A percentile compares a stretch with the other conserved stretches of the same genome.
These are phyloP conservation scores for Hyposmocoma kahamanoa DNA, from an alignment of 1,140 invertebrate species.

Conservation along the genomic window DNA sequence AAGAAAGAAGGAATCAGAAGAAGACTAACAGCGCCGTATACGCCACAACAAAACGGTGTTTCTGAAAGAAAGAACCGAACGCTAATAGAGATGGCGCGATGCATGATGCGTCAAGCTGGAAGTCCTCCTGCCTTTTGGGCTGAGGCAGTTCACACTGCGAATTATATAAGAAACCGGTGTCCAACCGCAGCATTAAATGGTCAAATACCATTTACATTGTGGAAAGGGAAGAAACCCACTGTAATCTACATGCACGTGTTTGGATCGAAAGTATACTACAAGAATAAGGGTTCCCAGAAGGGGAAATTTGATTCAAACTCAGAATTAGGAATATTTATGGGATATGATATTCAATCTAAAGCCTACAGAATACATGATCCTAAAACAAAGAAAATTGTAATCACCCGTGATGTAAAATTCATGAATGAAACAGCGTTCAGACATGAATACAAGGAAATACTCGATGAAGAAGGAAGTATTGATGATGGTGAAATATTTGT, in stretches of 20 bases:
- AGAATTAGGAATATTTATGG: conserved; percentile 5
- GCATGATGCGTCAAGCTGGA: neutral
- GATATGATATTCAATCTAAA: conserved; percentile 10
- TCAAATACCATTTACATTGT: conserved; percentile 28
- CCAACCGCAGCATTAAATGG: conserved; percentile 12
- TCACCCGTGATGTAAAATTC: conserved; percentile 18
- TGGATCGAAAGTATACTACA: conserved; percentile 38
- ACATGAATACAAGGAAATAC: conserved; percentile 18
- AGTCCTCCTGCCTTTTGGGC: neutral
- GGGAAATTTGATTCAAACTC: conserved; percentile 15
- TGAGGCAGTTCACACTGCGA: neutral
- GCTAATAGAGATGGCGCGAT: neutral
- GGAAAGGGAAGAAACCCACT: conserved; percentile 22
- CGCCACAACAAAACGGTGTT: conserved; percentile 1
- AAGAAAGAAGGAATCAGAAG: neutral
- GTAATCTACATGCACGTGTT: conserved; percentile 49
- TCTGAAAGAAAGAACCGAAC: neutral
- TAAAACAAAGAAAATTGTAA: conserved; percentile 12
- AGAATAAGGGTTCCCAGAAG: conserved; percentile 13
- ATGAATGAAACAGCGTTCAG: conserved; percentile 13
- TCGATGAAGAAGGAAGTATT: conserved; percentile 8
- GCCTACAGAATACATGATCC: conserved; percentile 11
- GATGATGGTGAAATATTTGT: neutral
- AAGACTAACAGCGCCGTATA: neutral
- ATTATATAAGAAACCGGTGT: neutral